phyloP scores from a whole-genome alignment of 2,888 invertebrate species.

The Troglohyphantes excavatus region DNA sequence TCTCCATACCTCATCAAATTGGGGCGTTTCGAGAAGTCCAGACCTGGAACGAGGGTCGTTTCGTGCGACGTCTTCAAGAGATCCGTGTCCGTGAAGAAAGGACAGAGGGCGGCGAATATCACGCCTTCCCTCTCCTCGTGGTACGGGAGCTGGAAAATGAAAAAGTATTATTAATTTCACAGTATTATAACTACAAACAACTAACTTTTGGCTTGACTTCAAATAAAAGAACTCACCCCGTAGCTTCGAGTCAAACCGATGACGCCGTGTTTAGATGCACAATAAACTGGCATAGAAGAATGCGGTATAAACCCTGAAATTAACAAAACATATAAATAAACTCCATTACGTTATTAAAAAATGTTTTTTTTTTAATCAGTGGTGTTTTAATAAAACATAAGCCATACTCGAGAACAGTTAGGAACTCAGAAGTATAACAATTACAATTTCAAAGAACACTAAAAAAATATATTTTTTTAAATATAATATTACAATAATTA shows the following conservation, averaged over 20 bases:
- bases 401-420: too few relatives aligned
- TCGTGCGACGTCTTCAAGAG: not conserved
- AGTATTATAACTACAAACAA: not conserved
- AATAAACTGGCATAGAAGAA: constrained; percentile 30
- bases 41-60: constrained; percentile 3
- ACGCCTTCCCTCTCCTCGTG: constrained; percentile 61
- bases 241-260: constrained; percentile 53
- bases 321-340: too few relatives aligned
- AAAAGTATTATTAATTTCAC: not conserved
- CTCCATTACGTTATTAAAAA: too few relatives aligned
- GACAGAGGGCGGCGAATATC: constrained; percentile 57
- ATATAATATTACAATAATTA: too few relatives aligned
- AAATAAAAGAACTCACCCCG: constrained; percentile 45
- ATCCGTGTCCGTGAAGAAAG: constrained; percentile 30
- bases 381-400: too few relatives aligned
- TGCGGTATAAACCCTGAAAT: constrained; percentile 10
- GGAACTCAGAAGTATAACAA: too few relatives aligned
- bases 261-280: constrained; percentile 55
- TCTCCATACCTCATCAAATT: constrained; percentile 43
- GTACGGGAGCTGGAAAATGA: constrained; percentile 36
- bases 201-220: not conserved
- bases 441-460: too few relatives aligned
- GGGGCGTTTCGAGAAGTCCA: constrained; percentile 3
- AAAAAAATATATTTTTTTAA: too few relatives aligned
- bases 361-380: too few relatives aligned